Conservation (phyloP, 2,888 invertebrate genomes). For the Glaucopsyche alexis region DNA sequence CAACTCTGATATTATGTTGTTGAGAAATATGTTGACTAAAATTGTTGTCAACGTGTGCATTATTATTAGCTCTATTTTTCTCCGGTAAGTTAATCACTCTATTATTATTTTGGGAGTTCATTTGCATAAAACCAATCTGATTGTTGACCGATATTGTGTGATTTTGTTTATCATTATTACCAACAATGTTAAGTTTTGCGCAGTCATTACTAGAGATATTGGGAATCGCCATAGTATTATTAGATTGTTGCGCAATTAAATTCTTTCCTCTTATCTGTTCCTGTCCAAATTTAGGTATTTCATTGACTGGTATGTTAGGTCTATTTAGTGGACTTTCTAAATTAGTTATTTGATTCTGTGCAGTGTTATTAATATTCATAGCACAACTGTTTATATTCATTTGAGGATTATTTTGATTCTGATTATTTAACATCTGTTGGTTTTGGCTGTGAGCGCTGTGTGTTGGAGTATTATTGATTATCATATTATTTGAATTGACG, state of each 20-base stretch:
- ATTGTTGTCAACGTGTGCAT: conserved; percentile 58
- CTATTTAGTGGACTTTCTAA: conserved; percentile 64
- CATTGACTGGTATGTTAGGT: conserved; percentile 57
- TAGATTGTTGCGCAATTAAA: conserved; percentile 62
- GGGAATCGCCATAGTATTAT: conserved; percentile 53
- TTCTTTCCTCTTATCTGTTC: conserved; percentile 68
- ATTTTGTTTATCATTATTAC: conserved; percentile 66
- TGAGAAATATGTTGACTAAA: conserved; percentile 68
- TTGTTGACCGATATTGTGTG: conserved; percentile 69
- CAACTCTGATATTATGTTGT: conserved; percentile 72
- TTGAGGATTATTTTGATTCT: conserved; percentile 59
- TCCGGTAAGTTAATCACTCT: conserved; percentile 73
- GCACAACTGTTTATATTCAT: conserved; percentile 71
- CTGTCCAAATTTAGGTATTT: conserved; percentile 63
- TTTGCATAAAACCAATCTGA: conserved; percentile 72
- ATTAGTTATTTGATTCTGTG: conserved; percentile 59
- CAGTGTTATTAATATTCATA: conserved; percentile 57
- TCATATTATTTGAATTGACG: conserved; percentile 63
- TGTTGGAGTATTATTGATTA: conserved; percentile 65
- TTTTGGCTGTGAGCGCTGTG: conserved; percentile 60
- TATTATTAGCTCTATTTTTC: conserved; percentile 61
- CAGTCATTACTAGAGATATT: conserved; percentile 57
- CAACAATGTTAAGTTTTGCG: conserved; percentile 64
- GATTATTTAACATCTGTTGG: conserved; percentile 60
- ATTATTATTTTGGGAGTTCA: conserved; percentile 69